Evolutionary conservation across 1,140 invertebrate genomes (phyloP).

Genomic region (Dysdera silvatica): DNA sequence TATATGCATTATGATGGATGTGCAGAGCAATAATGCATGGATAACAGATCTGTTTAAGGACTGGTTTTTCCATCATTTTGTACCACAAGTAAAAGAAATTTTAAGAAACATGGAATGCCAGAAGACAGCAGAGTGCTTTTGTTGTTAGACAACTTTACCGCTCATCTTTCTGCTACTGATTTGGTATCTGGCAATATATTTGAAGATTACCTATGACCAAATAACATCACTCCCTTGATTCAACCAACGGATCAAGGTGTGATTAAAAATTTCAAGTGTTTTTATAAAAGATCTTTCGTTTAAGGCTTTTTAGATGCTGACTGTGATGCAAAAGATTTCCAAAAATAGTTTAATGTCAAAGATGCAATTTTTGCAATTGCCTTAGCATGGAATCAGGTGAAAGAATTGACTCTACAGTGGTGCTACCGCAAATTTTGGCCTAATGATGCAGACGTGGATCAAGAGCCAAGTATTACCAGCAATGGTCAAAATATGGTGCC

Average conservation of each 20-base stretch:
- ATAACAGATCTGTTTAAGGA: background rate
- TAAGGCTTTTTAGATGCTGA: background rate
- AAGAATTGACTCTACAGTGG: background rate
- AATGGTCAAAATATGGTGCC: no score
- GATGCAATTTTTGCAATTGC: background rate
- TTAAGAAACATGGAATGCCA: background rate
- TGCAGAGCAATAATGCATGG: background rate
- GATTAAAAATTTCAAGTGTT: background rate
- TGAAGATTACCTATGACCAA: background rate
- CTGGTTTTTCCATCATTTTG: background rate
- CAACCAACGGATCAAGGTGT: background rate
- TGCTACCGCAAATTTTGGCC: background rate
- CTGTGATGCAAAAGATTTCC: background rate
- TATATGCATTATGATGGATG: background rate
- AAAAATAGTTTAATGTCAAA: background rate
- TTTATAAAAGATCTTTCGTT: background rate
- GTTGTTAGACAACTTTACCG: background rate
- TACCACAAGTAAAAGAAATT: background rate
- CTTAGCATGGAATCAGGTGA: background rate
- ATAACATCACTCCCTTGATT: background rate
- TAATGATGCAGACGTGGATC: background rate
- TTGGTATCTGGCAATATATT: conserved; percentile 3
- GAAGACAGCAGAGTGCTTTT: background rate
- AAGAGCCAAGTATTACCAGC: background rate
- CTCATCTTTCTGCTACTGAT: background rate